phyloP scores from a whole-genome alignment of 2,797 vertebrate species.

The Cyprinodon diabolis region DNA sequence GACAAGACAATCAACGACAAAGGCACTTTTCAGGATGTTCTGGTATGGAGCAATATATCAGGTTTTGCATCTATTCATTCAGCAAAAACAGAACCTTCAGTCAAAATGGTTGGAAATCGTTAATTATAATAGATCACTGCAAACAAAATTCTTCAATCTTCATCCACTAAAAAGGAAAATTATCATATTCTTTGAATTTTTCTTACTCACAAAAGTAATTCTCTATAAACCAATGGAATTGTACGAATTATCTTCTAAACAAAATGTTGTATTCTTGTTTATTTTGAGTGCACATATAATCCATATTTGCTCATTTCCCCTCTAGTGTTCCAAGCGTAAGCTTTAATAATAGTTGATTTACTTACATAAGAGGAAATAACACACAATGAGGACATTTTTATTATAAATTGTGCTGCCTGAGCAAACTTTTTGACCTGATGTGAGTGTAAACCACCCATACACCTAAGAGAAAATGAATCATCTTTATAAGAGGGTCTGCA shows the following conservation, averaged over 20 bases:
- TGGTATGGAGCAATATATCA: constrained; percentile 42
- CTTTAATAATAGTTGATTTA: not conserved
- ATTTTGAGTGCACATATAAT: not conserved
- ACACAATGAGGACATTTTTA: not conserved
- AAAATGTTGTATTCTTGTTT: not conserved
- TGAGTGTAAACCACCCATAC: constrained; percentile 4
- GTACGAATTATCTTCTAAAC: not conserved
- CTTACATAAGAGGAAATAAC: not conserved
- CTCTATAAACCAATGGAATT: not conserved
- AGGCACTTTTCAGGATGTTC: constrained; percentile 89
- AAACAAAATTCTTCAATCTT: not conserved
- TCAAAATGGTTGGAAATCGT: not conserved
- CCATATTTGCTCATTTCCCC: not conserved
- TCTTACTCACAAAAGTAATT: not conserved
- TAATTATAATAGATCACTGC: not conserved
- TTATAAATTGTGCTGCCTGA: not conserved
- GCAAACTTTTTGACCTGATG: not conserved
- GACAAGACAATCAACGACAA: constrained; percentile 91
- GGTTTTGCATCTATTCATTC: not conserved
- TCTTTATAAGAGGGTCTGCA: not conserved
- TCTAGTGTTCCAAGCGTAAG: not conserved
- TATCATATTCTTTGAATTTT: not conserved
- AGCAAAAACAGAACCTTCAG: not conserved
- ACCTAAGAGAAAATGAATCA: not conserved
- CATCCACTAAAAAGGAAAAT: not conserved